A percentile compares a stretch with the other conserved stretches of the same genome.
Evolutionary conservation across 2,888 invertebrate species (phyloP).

Genomic region (Ophion costatus): DNA sequence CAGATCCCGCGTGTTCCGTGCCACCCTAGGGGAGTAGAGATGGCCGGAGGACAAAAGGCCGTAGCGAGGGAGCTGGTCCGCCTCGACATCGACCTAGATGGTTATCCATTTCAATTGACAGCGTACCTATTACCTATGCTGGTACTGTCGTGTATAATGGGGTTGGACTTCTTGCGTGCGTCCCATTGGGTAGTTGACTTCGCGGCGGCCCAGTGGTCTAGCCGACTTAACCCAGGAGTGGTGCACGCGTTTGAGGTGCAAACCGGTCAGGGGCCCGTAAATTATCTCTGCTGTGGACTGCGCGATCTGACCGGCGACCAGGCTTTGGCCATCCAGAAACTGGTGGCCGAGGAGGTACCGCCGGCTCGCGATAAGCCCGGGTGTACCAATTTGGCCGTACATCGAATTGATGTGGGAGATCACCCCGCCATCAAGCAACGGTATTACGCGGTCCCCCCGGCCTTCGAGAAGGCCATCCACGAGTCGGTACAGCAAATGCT

Average conservation of each 20-base stretch:
- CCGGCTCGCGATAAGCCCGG: not conserved
- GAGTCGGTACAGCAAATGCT: conserved; percentile 26
- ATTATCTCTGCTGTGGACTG: not conserved
- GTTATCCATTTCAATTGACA: not conserved
- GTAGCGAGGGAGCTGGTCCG: not conserved
- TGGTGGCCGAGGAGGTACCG: not conserved
- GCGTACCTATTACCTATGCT: conserved; percentile 1
- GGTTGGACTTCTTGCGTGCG: conserved; percentile 5
- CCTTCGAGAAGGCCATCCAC: conserved; percentile 2
- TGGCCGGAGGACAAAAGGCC: not conserved
- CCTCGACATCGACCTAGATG: not conserved
- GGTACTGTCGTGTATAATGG: conserved; percentile 14
- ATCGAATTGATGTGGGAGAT: conserved; percentile 18
- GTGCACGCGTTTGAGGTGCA: not conserved
- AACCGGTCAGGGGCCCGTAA: not conserved
- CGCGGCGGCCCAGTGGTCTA: conserved; percentile 24
- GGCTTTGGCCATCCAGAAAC: not conserved
- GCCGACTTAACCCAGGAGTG: not conserved
- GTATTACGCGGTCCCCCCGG: conserved; percentile 3
- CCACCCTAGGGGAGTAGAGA: conserved; percentile 9
- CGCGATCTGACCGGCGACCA: not conserved
- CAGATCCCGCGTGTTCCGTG: conserved; percentile 53
- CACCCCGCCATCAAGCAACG: conserved; percentile 23
- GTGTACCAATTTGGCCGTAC: not conserved
- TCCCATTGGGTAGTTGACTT: conserved; percentile 31